A percentile compares a stretch with the other conserved stretches of the same genome.
phyloP scores from a whole-genome alignment of 1,140 invertebrate species.

The Gryllus bimaculatus region DNA sequence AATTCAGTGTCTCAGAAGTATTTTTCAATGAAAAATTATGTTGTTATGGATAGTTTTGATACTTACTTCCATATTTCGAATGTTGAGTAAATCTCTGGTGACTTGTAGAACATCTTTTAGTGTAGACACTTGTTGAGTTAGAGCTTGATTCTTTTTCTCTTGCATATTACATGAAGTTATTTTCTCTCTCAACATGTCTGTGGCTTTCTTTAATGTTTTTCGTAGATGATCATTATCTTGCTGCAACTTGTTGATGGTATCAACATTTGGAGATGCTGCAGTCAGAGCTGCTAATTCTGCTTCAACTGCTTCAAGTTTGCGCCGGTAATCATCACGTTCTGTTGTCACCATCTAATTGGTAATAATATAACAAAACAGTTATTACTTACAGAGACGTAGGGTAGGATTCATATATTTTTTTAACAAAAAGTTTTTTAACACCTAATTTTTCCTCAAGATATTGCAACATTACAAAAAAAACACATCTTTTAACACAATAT shows the following conservation, averaged over 20 bases:
- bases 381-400: too few relatives aligned
- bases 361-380: too few relatives aligned
- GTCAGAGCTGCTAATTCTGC: not conserved
- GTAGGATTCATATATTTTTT: too few relatives aligned
- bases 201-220: constrained; percentile 4
- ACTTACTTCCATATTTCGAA: constrained; percentile 54
- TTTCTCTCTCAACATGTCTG: constrained; percentile 14
- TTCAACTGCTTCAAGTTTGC: constrained; percentile 6
- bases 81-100: constrained; percentile 64
- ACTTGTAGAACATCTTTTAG: constrained; percentile 66
- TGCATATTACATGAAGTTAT: constrained; percentile 40
- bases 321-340: not conserved
- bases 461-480: too few relatives aligned
- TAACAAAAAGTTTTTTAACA: too few relatives aligned
- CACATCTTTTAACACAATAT: too few relatives aligned
- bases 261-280: not conserved
- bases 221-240: constrained; percentile 13
- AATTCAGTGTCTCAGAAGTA: not conserved
- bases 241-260: not conserved
- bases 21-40: not conserved
- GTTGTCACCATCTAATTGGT: too few relatives aligned
- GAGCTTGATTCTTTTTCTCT: constrained; percentile 58
- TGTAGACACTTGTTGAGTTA: constrained; percentile 57
- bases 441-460: too few relatives aligned
- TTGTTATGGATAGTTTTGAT: not conserved